Evolutionary conservation across 2,888 invertebrate species (phyloP).

Genomic region (Drosophila neotestacea): DNA sequence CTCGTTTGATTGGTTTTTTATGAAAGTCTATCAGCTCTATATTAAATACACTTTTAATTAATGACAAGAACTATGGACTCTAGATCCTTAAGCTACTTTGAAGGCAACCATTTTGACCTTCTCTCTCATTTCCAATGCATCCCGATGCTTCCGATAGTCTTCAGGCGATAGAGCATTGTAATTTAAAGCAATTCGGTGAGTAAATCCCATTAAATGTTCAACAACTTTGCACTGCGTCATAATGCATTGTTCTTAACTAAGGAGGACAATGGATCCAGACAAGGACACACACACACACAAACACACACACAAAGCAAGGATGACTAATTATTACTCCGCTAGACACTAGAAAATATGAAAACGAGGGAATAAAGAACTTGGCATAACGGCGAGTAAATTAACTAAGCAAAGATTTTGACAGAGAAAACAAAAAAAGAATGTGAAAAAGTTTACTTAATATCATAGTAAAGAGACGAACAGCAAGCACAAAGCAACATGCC

Average conservation of each 20-base stretch:
- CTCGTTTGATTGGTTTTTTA: slow-evolving; percentile 33
- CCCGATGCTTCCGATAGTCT: slow-evolving; percentile 16
- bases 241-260: slow-evolving; percentile 51
- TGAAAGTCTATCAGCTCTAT: slow-evolving; percentile 15
- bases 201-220: slow-evolving; percentile 71
- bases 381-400: slow-evolving; percentile 63
- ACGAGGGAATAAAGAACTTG: slow-evolving; percentile 40
- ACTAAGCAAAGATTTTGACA: slow-evolving; percentile 58
- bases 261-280: slow-evolving; percentile 57
- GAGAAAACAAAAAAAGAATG: slow-evolving; percentile 13
- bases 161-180: slow-evolving; percentile 34
- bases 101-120: slow-evolving; percentile 21
- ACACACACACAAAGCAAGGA: slow-evolving; percentile 22
- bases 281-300: slow-evolving; percentile 51
- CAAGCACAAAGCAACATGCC: slow-evolving; percentile 60
- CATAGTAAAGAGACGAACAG: slow-evolving; percentile 34
- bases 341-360: slow-evolving; percentile 52
- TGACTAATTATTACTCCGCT: slow-evolving; percentile 70
- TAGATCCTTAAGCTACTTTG: slow-evolving; percentile 4
- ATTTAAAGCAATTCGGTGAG: slow-evolving; percentile 65
- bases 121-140: slow-evolving; percentile 24
- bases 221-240: slow-evolving; percentile 51
- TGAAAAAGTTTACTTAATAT: slow-evolving; percentile 17
- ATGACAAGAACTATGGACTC: slow-evolving; percentile 6
- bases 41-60: slow-evolving; percentile 32